Evolutionary conservation across 2,888 invertebrate species (phyloP).

Genomic region (Diabrotica balteata): DNA sequence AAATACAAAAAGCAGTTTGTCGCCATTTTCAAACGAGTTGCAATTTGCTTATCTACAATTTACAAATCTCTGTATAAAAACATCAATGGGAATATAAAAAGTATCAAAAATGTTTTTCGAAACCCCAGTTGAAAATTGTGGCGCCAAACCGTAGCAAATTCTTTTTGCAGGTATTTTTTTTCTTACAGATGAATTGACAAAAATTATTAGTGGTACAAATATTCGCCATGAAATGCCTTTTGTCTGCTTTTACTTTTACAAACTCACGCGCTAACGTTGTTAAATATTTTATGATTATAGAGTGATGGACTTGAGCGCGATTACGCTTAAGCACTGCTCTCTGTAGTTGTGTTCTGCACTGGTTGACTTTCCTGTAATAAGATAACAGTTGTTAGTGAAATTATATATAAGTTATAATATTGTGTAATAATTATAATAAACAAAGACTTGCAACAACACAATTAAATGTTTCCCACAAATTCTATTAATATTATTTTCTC

Average conservation of each 20-base stretch:
- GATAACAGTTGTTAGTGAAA: neutral
- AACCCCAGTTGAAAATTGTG: slow-evolving; percentile 44
- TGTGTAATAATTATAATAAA: no score
- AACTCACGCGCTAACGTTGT: slow-evolving; percentile 61
- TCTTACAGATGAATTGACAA: slow-evolving; percentile 28
- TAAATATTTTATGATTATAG: slow-evolving; percentile 55
- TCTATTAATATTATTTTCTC: no score
- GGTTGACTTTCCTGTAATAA: slow-evolving; percentile 65
- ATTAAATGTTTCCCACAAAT: no score
- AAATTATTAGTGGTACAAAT: slow-evolving; percentile 29
- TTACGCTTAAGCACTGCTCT: slow-evolving; percentile 66
- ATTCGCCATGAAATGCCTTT: slow-evolving; percentile 59
- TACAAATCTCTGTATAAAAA: slow-evolving; percentile 50
- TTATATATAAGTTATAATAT: no score
- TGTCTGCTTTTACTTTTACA: slow-evolving; percentile 56
- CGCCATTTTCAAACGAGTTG: slow-evolving; percentile 48
- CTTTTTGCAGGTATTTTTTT: slow-evolving; percentile 12
- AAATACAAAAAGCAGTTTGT: slow-evolving; percentile 41
- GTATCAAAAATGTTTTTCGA: slow-evolving; percentile 55
- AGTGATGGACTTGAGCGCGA: slow-evolving; percentile 51
- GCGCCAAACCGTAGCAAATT: slow-evolving; percentile 42
- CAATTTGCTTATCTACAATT: slow-evolving; percentile 36
- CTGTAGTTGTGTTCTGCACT: slow-evolving; percentile 68
- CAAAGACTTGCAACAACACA: no score
- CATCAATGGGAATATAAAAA: slow-evolving; percentile 57